phyloP scores from a whole-genome alignment of 2,888 invertebrate species.

The Chelonus formosanus region DNA sequence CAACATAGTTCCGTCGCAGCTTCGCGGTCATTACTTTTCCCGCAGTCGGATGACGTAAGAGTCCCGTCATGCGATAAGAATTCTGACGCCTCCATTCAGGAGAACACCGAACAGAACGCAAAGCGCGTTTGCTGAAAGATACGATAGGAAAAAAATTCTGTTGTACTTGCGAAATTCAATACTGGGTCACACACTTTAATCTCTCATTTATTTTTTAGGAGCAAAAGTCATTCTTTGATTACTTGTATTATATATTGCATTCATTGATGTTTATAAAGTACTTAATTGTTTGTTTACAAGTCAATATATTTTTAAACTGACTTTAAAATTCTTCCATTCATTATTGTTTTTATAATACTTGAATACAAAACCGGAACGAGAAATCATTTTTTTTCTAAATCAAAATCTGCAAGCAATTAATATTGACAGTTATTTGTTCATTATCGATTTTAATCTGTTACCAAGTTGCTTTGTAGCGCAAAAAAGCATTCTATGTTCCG shows the following conservation, averaged over 20 bases:
- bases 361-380: too few relatives aligned
- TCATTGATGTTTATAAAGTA: neutral
- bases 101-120: conserved; percentile 30
- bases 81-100: conserved; percentile 56
- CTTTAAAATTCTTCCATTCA: neutral
- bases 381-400: neutral
- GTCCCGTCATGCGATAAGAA: conserved; percentile 53
- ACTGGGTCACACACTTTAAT: conserved; percentile 4
- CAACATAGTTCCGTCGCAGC: conserved; percentile 5
- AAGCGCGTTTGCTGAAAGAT: neutral
- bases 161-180: neutral
- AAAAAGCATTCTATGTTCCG: too few relatives aligned
- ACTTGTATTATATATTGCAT: neutral
- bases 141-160: too few relatives aligned
- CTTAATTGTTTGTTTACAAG: too few relatives aligned
- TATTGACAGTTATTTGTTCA: too few relatives aligned
- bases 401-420: neutral
- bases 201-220: neutral
- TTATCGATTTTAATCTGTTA: too few relatives aligned
- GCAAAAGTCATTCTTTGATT: conserved; percentile 4
- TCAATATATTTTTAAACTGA: too few relatives aligned
- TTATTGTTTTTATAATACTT: neutral
- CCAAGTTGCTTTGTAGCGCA: too few relatives aligned
- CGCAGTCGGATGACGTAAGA: conserved; percentile 50
- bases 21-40: conserved; percentile 35